Percentiles rank a stretch among this genome's conserved stretches.
These are phyloP conservation scores for Manis crassicaudata DNA, from an alignment of 2,797 vertebrate genomes.

Conservation along the genomic window DNA sequence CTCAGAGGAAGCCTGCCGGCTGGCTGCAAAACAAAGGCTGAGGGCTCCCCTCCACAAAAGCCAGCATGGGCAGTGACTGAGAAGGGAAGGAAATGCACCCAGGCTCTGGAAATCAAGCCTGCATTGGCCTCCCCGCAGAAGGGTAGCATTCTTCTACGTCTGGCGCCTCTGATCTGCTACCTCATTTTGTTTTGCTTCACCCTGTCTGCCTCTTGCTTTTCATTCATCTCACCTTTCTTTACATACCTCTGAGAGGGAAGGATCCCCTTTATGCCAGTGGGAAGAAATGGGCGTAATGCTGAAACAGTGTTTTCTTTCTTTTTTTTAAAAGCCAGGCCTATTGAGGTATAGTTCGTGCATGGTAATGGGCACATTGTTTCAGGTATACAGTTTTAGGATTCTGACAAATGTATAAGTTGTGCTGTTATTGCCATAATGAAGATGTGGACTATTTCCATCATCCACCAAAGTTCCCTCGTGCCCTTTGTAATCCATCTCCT, in stretches of 20 bases:
- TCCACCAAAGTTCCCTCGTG: neutral
- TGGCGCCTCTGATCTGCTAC: neutral
- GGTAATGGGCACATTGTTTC: neutral
- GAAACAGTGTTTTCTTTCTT: neutral
- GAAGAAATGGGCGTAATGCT: neutral
- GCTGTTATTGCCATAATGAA: too few species aligned
- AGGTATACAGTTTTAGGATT: neutral
- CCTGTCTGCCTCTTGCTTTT: neutral
- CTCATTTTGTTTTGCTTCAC: neutral
- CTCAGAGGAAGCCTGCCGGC: too few species aligned
- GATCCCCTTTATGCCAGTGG: neutral
- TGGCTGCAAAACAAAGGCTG: rapidly evolving
- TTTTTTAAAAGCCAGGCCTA: neutral
- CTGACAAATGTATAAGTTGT: neutral
- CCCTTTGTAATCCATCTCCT: neutral
- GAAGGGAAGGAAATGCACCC: neutral
- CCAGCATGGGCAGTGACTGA: neutral
- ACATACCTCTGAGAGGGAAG: neutral
- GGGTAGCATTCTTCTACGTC: neutral
- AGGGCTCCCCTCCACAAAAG: too few species aligned
- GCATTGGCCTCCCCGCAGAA: neutral
- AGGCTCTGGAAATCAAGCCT: too few species aligned
- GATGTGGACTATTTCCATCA: neutral
- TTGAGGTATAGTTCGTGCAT: neutral
- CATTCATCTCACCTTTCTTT: neutral